Conservation (phyloP, 2,797 vertebrate species). For the Hirundo rustica region DNA sequence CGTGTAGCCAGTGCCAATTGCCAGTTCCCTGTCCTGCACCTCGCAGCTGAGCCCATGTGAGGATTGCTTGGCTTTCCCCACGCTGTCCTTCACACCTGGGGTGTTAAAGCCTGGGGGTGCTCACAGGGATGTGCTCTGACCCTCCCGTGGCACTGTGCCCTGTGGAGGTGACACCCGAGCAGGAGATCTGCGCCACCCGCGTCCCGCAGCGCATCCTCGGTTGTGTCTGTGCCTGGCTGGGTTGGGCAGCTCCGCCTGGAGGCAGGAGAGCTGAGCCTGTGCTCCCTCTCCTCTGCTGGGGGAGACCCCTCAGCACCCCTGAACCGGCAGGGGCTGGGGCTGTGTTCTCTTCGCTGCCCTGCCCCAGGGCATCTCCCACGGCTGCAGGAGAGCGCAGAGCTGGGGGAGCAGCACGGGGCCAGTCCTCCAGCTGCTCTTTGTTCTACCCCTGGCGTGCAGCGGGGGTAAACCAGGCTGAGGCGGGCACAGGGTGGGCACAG, state of each 20-base stretch:
- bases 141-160: not conserved
- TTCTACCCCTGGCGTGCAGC: not conserved
- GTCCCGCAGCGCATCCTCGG: not conserved
- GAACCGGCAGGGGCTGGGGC: not conserved
- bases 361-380: not conserved
- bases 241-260: not conserved
- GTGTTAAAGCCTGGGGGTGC: not conserved
- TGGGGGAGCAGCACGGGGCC: not conserved
- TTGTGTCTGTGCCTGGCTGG: not conserved
- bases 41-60: accelerated
- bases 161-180: accelerated
- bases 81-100: not conserved
- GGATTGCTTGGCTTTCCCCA: accelerated
- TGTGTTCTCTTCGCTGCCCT: not conserved
- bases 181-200: not conserved
- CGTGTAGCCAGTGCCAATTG: accelerated
- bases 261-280: not conserved
- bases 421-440: not conserved
- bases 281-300: not conserved
- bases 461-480: accelerated
- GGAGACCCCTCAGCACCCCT: not conserved
- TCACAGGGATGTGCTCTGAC: not conserved
- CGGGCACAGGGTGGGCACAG: not conserved
- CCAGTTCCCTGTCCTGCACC: not conserved
- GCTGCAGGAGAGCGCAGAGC: not conserved